phyloP scores from a whole-genome alignment of 1,140 invertebrate genomes.

The Yoshiicerus persimilis region DNA sequence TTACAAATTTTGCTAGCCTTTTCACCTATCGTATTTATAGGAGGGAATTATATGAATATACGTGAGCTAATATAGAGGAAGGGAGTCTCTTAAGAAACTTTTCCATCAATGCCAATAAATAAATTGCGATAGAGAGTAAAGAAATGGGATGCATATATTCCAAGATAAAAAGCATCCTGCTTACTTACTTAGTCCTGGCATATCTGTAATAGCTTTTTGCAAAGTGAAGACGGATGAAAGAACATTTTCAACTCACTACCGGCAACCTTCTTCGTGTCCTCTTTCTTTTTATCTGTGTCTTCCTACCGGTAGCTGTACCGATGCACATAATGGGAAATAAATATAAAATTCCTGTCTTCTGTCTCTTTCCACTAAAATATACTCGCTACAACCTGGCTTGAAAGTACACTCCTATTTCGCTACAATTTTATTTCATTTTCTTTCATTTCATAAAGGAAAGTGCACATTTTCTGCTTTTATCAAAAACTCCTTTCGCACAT shows the following conservation, averaged over 20 bases:
- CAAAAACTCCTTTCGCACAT: too few species aligned
- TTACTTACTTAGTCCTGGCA: background rate
- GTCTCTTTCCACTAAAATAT: background rate
- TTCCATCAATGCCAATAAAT: slow-evolving; percentile 17
- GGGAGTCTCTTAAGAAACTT: background rate
- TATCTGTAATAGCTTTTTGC: background rate
- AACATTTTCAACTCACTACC: background rate
- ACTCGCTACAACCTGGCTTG: background rate
- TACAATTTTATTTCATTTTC: background rate
- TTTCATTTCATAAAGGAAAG: background rate
- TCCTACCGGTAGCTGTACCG: background rate
- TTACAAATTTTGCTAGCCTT: background rate
- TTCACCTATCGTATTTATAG: background rate
- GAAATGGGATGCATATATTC: background rate
- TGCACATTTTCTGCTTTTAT: background rate
- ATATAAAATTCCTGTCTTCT: background rate
- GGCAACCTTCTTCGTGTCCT: background rate
- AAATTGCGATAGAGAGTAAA: background rate
- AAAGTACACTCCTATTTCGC: background rate
- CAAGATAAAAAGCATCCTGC: background rate
- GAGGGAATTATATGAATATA: background rate
- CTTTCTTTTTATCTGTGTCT: background rate
- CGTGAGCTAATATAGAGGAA: background rate
- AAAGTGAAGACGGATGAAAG: slow-evolving; percentile 1
- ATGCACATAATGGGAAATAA: background rate